Evolutionary conservation across 2,888 invertebrate species (phyloP).

Genomic region (Myopa testacea): DNA sequence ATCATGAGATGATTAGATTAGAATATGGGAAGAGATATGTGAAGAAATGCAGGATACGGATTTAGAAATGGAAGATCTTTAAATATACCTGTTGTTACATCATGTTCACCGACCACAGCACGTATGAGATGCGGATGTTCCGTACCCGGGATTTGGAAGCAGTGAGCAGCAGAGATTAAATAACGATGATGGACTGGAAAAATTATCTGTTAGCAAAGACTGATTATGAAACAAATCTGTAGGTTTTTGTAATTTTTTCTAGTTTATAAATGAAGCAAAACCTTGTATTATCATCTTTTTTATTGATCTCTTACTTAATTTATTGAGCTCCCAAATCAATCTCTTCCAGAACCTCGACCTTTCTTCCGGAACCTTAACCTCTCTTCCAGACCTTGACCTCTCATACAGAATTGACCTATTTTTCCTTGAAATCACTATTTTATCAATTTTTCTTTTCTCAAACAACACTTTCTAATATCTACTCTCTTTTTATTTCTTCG

Average conservation of each 20-base stretch:
- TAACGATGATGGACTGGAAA: slow-evolving; percentile 65
- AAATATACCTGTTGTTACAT: slow-evolving; percentile 67
- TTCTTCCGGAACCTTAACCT: not conserved
- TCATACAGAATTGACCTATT: not conserved
- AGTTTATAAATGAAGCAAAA: no score
- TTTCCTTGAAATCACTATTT: no score
- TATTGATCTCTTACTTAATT: no score
- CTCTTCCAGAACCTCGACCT: no score
- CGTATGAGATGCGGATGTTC: slow-evolving; percentile 57
- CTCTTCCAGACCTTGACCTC: not conserved
- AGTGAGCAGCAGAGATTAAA: slow-evolving; percentile 72
- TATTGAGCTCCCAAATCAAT: no score
- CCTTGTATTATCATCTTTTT: no score
- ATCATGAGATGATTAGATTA: not conserved
- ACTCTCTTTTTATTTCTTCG: no score
- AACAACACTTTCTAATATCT: no score
- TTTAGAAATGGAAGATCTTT: no score
- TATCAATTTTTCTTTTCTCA: no score
- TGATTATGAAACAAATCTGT: not conserved
- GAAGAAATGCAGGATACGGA: no score
- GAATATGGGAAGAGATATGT: no score
- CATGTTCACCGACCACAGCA: slow-evolving; percentile 72
- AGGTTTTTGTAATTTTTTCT: not conserved
- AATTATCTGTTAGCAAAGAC: not conserved
- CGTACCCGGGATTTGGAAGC: slow-evolving; percentile 59